phyloP scores from a whole-genome alignment of 37 sponge, comb jelly and placozoan genomes.

The Ianthella basta region DNA sequence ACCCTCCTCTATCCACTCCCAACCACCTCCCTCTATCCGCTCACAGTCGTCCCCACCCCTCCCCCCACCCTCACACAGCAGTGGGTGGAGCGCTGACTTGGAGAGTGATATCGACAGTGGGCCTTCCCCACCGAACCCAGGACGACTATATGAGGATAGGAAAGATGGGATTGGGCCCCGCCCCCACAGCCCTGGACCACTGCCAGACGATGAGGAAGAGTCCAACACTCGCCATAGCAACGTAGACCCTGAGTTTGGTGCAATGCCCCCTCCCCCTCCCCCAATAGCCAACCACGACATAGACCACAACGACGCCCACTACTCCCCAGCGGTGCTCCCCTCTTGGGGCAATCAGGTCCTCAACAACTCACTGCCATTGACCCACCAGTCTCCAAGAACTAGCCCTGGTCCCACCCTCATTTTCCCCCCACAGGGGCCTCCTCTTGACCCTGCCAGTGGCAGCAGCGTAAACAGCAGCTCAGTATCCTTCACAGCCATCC shows the following conservation, averaged over 20 bases:
- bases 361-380: not conserved
- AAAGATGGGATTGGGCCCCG: not conserved
- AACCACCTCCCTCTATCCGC: not conserved
- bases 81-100: not conserved
- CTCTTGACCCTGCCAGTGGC: no score
- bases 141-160: not conserved
- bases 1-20: not conserved
- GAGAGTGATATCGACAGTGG: not conserved
- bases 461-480: no score
- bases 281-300: not conserved
- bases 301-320: not conserved
- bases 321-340: not conserved
- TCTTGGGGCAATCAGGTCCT: not conserved
- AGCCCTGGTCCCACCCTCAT: no score
- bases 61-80: not conserved
- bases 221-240: not conserved
- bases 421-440: no score
- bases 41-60: not conserved
- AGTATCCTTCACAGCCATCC: no score
- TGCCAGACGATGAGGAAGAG: not conserved
- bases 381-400: not conserved
- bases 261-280: not conserved
- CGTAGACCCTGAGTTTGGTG: conserved; percentile 1
- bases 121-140: not conserved
- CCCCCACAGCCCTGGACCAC: conserved; percentile 10